Evolutionary conservation across 2,797 vertebrate species (phyloP).

Genomic region (Peromyscus attwateri): DNA sequence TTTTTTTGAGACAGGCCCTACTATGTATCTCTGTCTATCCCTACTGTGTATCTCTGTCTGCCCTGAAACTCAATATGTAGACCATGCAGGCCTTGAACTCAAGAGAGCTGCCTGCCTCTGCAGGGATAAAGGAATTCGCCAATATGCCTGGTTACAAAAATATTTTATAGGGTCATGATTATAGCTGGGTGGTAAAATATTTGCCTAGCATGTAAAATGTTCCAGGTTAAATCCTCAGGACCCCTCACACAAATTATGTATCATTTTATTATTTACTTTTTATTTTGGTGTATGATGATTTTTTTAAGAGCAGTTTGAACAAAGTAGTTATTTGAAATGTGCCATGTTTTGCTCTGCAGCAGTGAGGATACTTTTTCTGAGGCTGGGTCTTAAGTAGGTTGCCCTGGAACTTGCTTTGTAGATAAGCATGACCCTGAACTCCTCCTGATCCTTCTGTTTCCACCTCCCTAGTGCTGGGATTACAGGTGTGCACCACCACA

Average conservation of each 20-base stretch:
- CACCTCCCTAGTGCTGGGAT: background rate
- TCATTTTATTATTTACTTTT: constrained; percentile 30
- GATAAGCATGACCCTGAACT: background rate
- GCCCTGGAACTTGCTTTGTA: background rate
- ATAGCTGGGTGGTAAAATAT: background rate
- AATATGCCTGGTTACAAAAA: background rate
- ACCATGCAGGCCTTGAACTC: background rate
- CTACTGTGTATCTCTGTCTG: background rate
- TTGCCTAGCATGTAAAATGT: background rate
- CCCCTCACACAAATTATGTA: background rate
- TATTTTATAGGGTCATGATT: background rate
- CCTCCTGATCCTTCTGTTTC: background rate
- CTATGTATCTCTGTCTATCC: background rate
- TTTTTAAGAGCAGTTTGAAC: background rate
- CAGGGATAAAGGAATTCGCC: background rate
- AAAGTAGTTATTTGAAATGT: constrained; percentile 54
- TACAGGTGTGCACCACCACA: background rate
- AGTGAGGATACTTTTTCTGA: background rate
- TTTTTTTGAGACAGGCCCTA: background rate
- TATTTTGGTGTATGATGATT: constrained; percentile 5
- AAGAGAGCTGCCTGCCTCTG: background rate
- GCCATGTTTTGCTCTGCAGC: background rate
- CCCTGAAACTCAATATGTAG: background rate
- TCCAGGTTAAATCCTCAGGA: background rate
- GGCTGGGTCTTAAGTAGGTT: background rate